phyloP scores from a whole-genome alignment of 2,888 invertebrate genomes.

The Melieria picta region DNA sequence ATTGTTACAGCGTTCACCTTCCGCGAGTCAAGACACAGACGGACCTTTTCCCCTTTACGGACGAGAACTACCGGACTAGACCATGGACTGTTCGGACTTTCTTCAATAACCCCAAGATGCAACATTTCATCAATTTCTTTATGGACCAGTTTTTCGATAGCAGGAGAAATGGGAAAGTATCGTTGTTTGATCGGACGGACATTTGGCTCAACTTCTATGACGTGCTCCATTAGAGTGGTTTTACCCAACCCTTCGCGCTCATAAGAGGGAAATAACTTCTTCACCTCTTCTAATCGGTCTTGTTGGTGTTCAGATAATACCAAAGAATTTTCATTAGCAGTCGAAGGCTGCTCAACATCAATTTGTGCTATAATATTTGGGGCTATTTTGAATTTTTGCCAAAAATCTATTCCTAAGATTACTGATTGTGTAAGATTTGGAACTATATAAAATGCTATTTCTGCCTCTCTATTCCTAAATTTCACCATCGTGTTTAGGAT shows the following conservation, averaged over 20 bases:
- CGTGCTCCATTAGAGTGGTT: conserved; percentile 4
- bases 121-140: conserved; percentile 43
- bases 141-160: conserved; percentile 8
- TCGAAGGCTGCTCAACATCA: not conserved
- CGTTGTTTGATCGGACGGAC: conserved; percentile 5
- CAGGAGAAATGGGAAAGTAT: conserved; percentile 17
- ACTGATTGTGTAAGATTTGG: conserved; percentile 18
- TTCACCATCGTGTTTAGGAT: not conserved
- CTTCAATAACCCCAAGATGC: conserved; percentile 49
- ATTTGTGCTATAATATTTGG: conserved; percentile 16
- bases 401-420: conserved; percentile 26
- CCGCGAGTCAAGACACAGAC: conserved; percentile 52
- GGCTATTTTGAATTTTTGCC: conserved; percentile 17
- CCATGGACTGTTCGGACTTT: conserved; percentile 50
- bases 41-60: conserved; percentile 45
- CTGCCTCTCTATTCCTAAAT: conserved; percentile 11
- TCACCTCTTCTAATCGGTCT: not conserved
- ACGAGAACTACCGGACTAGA: conserved; percentile 51
- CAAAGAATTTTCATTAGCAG: not conserved
- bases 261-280: conserved; percentile 8
- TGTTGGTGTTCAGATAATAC: not conserved
- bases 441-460: conserved; percentile 20
- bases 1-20: conserved; percentile 49
- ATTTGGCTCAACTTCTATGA: not conserved
- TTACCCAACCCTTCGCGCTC: conserved; percentile 14